Conservation (phyloP, 2,797 vertebrate genomes). For the Lophotriccus pileatus region DNA sequence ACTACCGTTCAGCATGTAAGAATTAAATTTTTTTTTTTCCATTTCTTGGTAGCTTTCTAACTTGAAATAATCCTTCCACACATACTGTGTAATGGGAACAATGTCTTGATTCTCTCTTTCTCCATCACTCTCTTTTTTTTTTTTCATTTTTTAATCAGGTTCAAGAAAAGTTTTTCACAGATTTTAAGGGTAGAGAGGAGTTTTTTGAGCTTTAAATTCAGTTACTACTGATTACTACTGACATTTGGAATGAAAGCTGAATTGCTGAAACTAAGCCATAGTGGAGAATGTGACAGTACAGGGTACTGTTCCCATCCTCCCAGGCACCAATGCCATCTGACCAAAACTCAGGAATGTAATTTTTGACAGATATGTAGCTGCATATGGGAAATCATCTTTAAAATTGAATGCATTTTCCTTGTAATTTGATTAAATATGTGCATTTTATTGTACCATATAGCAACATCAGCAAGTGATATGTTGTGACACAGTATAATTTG, state of each 20-base stretch:
- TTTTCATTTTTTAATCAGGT: not conserved
- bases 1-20: not conserved
- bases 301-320: not conserved
- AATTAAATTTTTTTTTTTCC: not conserved
- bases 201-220: not conserved
- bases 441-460: not conserved
- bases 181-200: not conserved
- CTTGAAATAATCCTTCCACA: not conserved
- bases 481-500: not conserved
- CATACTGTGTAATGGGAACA: not conserved
- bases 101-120: not conserved
- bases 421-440: not conserved
- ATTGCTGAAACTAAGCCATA: not conserved
- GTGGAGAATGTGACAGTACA: not conserved
- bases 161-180: not conserved
- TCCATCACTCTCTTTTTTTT: not conserved
- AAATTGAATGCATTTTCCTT: not conserved
- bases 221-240: not conserved
- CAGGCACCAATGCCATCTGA: not conserved
- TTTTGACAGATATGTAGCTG: not conserved
- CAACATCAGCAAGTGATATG: not conserved
- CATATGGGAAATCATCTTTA: not conserved
- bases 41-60: constrained; percentile 20
- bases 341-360: not conserved
- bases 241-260: not conserved